phyloP scores from a whole-genome alignment of 2,797 vertebrate genomes.

The Scolopax rusticola region DNA sequence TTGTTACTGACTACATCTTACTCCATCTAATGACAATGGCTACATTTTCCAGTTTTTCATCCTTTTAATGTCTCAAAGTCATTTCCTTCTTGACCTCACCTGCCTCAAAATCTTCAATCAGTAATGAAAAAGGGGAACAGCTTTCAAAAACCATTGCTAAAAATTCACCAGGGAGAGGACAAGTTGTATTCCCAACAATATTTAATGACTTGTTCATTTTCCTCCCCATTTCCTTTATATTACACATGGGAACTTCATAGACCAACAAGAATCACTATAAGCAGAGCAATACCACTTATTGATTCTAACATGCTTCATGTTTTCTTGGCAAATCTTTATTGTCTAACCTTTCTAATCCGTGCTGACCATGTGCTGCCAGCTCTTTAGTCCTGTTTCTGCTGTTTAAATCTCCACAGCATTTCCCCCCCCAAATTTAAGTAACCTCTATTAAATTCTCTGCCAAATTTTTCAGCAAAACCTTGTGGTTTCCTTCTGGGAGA shows the following conservation, averaged over 20 bases:
- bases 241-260: constrained; percentile 24
- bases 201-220: constrained; percentile 62
- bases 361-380: not conserved
- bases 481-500: not conserved
- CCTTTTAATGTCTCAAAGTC: not conserved
- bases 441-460: not conserved
- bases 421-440: not conserved
- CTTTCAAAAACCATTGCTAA: not conserved
- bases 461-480: not conserved
- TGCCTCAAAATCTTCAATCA: constrained; percentile 15
- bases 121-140: constrained; percentile 13
- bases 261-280: constrained; percentile 20
- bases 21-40: constrained; percentile 26
- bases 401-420: not conserved
- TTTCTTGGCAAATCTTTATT: constrained; percentile 44
- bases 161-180: constrained; percentile 16
- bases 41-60: constrained; percentile 35
- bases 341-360: constrained; percentile 30
- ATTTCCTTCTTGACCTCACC: constrained; percentile 34
- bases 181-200: constrained; percentile 23
- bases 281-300: constrained; percentile 19
- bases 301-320: not conserved
- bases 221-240: constrained; percentile 55
- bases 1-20: constrained; percentile 29
- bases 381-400: constrained; percentile 17